Evolutionary conservation across 2,888 invertebrate species (phyloP).

Genomic region (Agrochola circellaris): DNA sequence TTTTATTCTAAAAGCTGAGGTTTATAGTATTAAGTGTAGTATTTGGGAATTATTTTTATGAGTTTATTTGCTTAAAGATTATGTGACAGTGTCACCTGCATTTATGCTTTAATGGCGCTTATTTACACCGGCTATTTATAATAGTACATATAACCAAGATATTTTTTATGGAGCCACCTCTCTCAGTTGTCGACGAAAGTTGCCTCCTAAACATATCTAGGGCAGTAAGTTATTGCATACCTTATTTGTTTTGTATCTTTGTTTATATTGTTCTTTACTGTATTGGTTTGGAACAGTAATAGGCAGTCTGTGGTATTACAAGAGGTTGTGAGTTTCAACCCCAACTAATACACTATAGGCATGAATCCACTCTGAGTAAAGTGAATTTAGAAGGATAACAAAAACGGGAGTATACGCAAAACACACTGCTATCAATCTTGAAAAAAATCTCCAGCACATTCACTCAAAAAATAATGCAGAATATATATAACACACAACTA

Average conservation of each 20-base stretch:
- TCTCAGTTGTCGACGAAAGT: not conserved
- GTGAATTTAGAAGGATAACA: not conserved
- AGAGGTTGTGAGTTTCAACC: not conserved
- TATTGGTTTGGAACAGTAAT: not conserved
- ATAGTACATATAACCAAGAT: not conserved
- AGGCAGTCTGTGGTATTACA: not conserved
- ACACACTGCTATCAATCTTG: constrained; percentile 22
- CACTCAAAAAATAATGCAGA: not conserved
- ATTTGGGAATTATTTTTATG: constrained; percentile 58
- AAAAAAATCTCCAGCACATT: constrained; percentile 1
- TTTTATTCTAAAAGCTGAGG: constrained; percentile 54
- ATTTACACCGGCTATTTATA: not conserved
- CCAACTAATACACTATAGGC: not conserved
- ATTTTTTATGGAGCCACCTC: not conserved
- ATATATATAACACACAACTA: constrained; percentile 4
- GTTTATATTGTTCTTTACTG: not conserved
- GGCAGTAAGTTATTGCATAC: no score
- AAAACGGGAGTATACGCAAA: not conserved
- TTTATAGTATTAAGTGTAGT: constrained; percentile 52
- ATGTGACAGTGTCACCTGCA: constrained; percentile 25
- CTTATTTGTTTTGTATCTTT: no score
- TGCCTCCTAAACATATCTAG: no score
- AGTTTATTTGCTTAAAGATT: constrained; percentile 58
- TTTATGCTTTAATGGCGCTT: not conserved
- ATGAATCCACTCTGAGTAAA: not conserved